Evolutionary conservation across 2,797 vertebrate genomes (phyloP).

Genomic region (Momotus momota): DNA sequence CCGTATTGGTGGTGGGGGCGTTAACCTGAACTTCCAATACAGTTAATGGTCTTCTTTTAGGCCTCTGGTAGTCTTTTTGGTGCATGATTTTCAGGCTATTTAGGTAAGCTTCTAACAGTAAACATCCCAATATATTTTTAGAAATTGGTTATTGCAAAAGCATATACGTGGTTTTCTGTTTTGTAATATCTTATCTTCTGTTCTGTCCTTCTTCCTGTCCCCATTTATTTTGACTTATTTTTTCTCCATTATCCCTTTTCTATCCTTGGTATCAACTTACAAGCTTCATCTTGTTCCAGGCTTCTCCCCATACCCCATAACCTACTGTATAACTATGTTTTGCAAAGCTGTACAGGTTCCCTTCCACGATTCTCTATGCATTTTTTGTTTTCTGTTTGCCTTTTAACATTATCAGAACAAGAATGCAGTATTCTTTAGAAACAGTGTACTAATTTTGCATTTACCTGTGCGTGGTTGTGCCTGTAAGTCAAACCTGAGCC

Average conservation of each 20-base stretch:
- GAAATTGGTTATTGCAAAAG: not conserved
- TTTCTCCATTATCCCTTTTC: not conserved
- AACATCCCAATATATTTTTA: not conserved
- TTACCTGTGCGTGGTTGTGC: not conserved
- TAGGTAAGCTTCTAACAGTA: not conserved
- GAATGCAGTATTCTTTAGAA: not conserved
- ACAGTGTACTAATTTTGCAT: not conserved
- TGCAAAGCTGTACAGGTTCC: not conserved
- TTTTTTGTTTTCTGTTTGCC: not conserved
- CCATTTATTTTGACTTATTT: not conserved
- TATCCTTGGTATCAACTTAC: not conserved
- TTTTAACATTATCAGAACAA: not conserved
- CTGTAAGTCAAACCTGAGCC: not conserved
- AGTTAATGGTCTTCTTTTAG: not conserved
- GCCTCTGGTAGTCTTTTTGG: not conserved
- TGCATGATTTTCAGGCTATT: not conserved
- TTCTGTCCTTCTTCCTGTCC: not conserved
- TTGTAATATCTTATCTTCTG: not conserved
- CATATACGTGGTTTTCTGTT: not conserved
- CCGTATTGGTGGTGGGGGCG: accelerated
- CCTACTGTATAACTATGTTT: not conserved
- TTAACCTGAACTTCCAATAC: not conserved
- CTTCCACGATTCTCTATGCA: not conserved
- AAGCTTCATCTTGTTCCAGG: not conserved
- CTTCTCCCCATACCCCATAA: not conserved